phyloP scores from a whole-genome alignment of 1,140 invertebrate genomes.

The Delia radicum region DNA sequence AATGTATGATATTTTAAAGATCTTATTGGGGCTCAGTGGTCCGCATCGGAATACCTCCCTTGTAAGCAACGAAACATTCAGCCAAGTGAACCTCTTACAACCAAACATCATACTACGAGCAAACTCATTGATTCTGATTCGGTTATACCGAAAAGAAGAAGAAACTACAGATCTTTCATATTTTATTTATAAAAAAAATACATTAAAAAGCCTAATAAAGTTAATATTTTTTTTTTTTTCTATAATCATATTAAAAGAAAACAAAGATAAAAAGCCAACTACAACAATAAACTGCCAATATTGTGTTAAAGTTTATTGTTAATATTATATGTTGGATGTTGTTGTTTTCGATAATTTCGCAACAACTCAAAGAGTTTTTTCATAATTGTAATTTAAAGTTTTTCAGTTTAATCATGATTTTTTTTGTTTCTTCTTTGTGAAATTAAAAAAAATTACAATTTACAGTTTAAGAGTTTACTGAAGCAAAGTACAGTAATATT shows the following conservation, averaged over 20 bases:
- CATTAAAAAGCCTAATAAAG: not conserved
- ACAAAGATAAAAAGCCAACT: too few species aligned
- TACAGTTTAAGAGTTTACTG: not conserved
- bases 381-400: not conserved
- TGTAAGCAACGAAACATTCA: not conserved
- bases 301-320: not conserved
- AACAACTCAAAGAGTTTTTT: not conserved
- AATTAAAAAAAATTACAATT: not conserved
- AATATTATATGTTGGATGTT: not conserved
- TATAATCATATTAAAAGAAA: not conserved
- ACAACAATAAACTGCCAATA: conserved; percentile 12
- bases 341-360: not conserved
- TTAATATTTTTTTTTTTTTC: not conserved
- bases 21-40: too few species aligned
- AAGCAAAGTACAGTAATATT: not conserved
- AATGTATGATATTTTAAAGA: too few species aligned
- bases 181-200: not conserved
- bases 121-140: not conserved
- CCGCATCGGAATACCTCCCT: too few species aligned
- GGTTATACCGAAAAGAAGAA: not conserved
- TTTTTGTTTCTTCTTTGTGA: not conserved
- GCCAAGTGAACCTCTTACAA: not conserved
- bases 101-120: too few species aligned
- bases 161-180: not conserved
- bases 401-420: not conserved